A percentile compares a stretch with the other conserved stretches of the same genome.
phyloP scores from a whole-genome alignment of 2,888 invertebrate genomes.

The Siphlonurus alternatus region DNA sequence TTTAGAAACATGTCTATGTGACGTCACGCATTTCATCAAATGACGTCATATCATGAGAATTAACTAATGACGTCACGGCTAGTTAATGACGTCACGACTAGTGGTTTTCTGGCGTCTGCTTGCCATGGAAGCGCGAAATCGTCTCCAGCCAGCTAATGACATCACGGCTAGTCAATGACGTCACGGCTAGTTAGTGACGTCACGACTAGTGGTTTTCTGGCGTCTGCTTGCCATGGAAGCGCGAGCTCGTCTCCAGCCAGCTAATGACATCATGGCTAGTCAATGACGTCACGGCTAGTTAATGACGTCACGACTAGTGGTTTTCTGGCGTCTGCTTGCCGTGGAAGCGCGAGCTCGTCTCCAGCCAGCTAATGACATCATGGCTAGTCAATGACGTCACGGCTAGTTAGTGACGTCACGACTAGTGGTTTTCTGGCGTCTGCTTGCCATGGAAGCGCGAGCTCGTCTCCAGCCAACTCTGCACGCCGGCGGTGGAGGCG shows the following conservation, averaged over 20 bases:
- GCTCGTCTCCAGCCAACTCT: conserved; percentile 55
- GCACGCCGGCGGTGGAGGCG: conserved; percentile 30
- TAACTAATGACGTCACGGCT: no score
- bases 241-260: conserved; percentile 55
- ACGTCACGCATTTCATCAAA: no score
- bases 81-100: no score
- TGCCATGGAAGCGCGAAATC: conserved; percentile 59
- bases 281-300: not conserved
- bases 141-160: conserved; percentile 58
- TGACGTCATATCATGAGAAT: no score
- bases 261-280: no score
- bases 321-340: conserved; percentile 53
- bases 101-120: conserved; percentile 47
- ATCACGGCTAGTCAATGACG: no score
- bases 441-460: conserved; percentile 63
- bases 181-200: no score
- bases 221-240: conserved; percentile 54
- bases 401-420: not conserved
- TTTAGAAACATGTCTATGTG: no score
- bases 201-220: conserved; percentile 48
- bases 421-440: conserved; percentile 38
- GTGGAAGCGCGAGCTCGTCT: conserved; percentile 58
- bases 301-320: conserved; percentile 20
- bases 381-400: not conserved
- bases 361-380: conserved; percentile 57